Percentiles rank a stretch among this genome's conserved stretches.
phyloP scores from a whole-genome alignment of 2,113 vertebrate species.

The Cyrtonyx montezumae region DNA sequence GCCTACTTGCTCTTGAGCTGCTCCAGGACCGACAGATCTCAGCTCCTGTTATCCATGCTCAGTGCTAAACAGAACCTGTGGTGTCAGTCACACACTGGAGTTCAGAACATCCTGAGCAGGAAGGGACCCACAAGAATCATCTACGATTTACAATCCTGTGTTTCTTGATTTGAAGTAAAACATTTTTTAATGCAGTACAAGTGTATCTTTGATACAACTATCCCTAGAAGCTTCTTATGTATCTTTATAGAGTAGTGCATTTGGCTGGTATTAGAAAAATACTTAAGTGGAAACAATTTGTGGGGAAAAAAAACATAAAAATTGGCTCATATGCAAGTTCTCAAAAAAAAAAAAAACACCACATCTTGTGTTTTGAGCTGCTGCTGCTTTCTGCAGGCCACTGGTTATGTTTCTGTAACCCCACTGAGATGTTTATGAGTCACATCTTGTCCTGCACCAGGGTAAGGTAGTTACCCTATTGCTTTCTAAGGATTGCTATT shows the following conservation, averaged over 20 bases:
- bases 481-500: conserved; percentile 39
- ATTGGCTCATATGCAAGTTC: not conserved
- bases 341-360: not conserved
- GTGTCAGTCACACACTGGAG: not conserved
- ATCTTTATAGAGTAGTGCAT: not conserved
- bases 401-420: not conserved
- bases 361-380: not conserved
- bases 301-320: not conserved
- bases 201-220: not conserved
- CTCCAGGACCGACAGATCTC: not conserved
- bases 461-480: not conserved
- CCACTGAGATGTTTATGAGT: conserved; percentile 13
- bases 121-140: no score
- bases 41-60: not conserved
- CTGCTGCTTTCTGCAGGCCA: conserved; percentile 11
- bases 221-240: not conserved
- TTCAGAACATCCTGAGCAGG: not conserved
- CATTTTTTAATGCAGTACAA: not conserved
- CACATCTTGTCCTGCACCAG: conserved; percentile 40
- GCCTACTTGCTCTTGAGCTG: conserved; percentile 7
- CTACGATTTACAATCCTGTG: not conserved
- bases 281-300: not conserved
- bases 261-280: not conserved
- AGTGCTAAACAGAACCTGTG: not conserved
- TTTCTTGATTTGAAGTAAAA: not conserved